Base-by-base conservation (phyloP, 2,113 vertebrate species). In the Cryptotis parvus region DNA sequence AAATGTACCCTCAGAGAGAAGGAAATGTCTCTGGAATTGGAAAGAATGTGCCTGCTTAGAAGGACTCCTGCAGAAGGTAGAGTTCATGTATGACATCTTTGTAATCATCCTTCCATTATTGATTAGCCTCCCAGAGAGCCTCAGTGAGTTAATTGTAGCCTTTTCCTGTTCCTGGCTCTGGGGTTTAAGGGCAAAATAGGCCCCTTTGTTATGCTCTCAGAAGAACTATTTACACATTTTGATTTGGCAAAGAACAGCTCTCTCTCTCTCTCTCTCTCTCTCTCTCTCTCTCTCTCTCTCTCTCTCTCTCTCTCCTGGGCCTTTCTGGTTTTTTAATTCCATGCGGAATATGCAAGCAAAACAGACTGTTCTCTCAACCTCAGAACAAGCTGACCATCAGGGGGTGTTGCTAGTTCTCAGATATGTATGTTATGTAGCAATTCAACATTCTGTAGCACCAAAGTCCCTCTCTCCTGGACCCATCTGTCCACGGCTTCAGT, bases 191-290 rank as follows among this genome's bases (percentile, higher is more conserved):
- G 72, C 61, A 85, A 96, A 97, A 95, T 90, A 81, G 94, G 49
- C 55, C 86, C 86, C 94, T 96, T 96, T 94, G 94, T 94, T 86
- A n/a, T 16, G 27, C 45, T 78, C 94, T 95, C 88, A 94, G 93
- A 95, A 93, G 96, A 94, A 94, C 94, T 94, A 88, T 83, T 92
- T 95, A 89, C 87, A 95, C 82, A 90, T 96, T 96, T 96, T 96
- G 91, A 87, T 96, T 96, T 96, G 83, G 92, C 80, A 96, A 93
- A 94, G 94, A 58, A 69, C 39, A 45, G 82, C 49, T 90, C 88
- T 90, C 74, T 92, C 86, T 20, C 20, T 16, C 52, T 20, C 15
- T 18, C 55, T 24, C 18, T 58, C 22, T 92, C 49, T 90, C 88
- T 90, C 75, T 92, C 86, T 24, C 22, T 20, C 55, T 22, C 18